Evolutionary conservation across 2,113 vertebrate genomes (phyloP).

Genomic region (Ovis aries): DNA sequence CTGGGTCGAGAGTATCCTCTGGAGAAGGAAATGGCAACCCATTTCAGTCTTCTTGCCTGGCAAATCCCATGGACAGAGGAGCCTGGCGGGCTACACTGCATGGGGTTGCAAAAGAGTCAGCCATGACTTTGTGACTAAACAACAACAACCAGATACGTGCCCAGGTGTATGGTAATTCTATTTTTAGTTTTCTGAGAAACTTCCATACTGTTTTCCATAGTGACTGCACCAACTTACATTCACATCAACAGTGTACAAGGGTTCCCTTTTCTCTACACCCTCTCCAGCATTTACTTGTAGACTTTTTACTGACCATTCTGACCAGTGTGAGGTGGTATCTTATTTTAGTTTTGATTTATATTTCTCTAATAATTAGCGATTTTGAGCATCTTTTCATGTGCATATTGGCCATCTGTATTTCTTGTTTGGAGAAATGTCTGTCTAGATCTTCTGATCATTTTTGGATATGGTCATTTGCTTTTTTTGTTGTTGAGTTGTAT

Average conservation of each 20-base stretch:
- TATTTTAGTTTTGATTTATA: not conserved
- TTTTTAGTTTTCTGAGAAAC: not conserved
- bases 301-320: not conserved
- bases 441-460: not conserved
- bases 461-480: not conserved
- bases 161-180: not conserved
- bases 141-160: not conserved
- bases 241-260: not conserved
- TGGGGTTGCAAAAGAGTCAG: not conserved
- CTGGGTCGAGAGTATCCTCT: not conserved
- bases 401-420: not conserved
- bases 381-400: not conserved
- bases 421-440: not conserved
- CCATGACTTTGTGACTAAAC: not conserved
- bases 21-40: not conserved
- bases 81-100: not conserved
- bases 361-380: not conserved
- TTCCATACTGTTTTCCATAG: not conserved
- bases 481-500: not conserved
- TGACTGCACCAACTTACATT: not conserved
- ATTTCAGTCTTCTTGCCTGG: not conserved
- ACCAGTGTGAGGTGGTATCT: not conserved
- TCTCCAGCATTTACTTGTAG: not conserved
- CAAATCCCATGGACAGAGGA: not conserved
- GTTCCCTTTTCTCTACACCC: not conserved